Evolutionary conservation across 2,797 vertebrate species (phyloP).

Genomic region (Petrocephalus sullivani): DNA sequence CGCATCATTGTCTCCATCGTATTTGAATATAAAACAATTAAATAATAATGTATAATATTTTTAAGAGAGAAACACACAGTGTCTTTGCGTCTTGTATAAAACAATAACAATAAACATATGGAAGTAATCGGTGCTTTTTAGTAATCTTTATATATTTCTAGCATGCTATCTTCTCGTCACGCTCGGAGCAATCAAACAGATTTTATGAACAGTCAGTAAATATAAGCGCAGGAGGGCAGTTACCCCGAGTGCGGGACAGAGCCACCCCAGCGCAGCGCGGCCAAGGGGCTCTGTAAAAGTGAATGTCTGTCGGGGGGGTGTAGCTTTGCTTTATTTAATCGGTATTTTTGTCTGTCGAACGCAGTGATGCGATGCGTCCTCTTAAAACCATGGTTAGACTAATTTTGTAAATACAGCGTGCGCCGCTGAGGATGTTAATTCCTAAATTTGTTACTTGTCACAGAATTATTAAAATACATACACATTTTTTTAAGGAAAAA

Average conservation of each 20-base stretch:
- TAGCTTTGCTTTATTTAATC: background rate
- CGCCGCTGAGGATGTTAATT: background rate
- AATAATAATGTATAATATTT: too few species aligned
- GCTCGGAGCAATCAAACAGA: background rate
- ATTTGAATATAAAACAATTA: background rate
- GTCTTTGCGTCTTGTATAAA: too few species aligned
- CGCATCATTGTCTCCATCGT: background rate
- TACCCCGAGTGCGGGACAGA: too few species aligned
- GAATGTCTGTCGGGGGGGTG: background rate
- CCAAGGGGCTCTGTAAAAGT: background rate
- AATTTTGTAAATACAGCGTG: background rate
- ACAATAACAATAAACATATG: too few species aligned
- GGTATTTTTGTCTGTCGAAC: background rate
- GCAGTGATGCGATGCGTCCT: background rate
- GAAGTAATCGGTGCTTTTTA: background rate
- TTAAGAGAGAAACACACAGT: too few species aligned
- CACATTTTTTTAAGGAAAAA: slow-evolving; percentile 33
- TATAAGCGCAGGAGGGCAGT: background rate
- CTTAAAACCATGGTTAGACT: background rate
- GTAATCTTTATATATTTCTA: background rate
- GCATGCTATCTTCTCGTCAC: background rate
- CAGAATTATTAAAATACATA: slow-evolving; percentile 27
- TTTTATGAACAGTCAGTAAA: background rate
- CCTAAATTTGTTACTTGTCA: background rate
- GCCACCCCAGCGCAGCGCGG: background rate